Base-by-base conservation (phyloP, 2,113 vertebrate species). In the Athene noctua region DNA sequence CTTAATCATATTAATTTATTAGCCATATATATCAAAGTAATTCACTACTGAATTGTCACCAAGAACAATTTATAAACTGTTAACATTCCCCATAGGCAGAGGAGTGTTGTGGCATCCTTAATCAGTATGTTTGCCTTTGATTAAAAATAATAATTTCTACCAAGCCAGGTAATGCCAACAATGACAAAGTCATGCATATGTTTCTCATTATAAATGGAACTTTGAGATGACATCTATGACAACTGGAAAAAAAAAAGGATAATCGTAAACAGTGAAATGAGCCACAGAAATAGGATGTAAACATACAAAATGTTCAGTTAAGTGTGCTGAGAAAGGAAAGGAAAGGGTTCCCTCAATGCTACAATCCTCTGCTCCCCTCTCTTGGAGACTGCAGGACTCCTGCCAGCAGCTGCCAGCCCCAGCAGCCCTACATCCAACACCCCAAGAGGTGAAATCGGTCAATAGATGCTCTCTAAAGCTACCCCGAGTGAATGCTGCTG, bases 1-100 rank as follows among this genome's bases (percentile, higher is more conserved):
- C 94, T 97, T 97, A 97, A 98, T 98, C 96, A 97, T 97, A 98
- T 98, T 98, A 98, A 98, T 98, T 97, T 96, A 98, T 98, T 97
- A 97, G 95, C 92, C 88, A 96, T 97, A 97, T 97, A 96, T 97
- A 97, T 97, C 98, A 98, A 97, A 97, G 96, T 92, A 96, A 97
- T 97, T 97, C 96, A 95, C 96, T 95, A 86, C 96, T 96, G 92
- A 97, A 95, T 94, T 97, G 95, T 97, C 96, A 98, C 75, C 74
- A 86, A 77, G 61, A 98, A 98, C 72, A 95, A 97, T 97, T 97
- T 97, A 95, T 94, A 97, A 96, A 94, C 94, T 95, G 82, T 87
- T 95, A 93, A 73, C 2, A 19, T 91, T 97, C 87, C 94, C 92
- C 71, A 86, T 54, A 77, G 81, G 86, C 80, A 94, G 92, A 88